Base-by-base conservation (phyloP, 2,888 invertebrate genomes). In the Drosophila parthenogenetica region DNA sequence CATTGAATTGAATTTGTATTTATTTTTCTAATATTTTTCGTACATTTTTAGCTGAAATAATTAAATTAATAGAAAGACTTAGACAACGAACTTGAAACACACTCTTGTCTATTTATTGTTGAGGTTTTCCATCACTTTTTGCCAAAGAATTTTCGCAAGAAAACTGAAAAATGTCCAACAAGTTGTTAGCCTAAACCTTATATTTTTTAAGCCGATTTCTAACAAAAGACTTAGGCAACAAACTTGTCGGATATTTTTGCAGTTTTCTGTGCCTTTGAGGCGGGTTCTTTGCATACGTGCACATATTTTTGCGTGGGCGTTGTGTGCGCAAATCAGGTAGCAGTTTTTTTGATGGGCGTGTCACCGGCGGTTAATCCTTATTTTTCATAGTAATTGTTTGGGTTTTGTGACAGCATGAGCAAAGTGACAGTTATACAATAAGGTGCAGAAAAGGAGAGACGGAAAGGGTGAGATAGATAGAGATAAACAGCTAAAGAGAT, bases 381-480 rank as follows among this genome's bases (percentile, higher is more conserved):
- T 49, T 8, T 45, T 5, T 37, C 29, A 11, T 54, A n/a, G 29
- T 42, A 25, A 29, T 29, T 49, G 13, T 32, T 53, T 42, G 25
- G 46, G 39, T 42, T 42, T 48, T 40, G 53, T 46, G 42, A 60
- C 42, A 46, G 25, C 29, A 42, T 39, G 39, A 40, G 13, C 32
- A 25, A 22, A 48, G 35, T 35, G 53, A 54, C 59, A 60, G 82
- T 82, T 80, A 73, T 72, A 79, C 86, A 85, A 81, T 66, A 81
- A 69, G 53, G 53, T 48, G 37, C 67, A 42, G 32, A 59, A 19
- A 5, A 11, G 19, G 14, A 22, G 68, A 39, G 43, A 14, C 5
- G 22, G 5, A 22, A 22, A 22, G 22, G 22, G 29, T 29, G 50
- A 49, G 35, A 22, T 16, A 11, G 19, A 39, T 11, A 35, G 39